Conservation (phyloP, 1,140 invertebrate genomes). For the Apis laboriosa region DNA sequence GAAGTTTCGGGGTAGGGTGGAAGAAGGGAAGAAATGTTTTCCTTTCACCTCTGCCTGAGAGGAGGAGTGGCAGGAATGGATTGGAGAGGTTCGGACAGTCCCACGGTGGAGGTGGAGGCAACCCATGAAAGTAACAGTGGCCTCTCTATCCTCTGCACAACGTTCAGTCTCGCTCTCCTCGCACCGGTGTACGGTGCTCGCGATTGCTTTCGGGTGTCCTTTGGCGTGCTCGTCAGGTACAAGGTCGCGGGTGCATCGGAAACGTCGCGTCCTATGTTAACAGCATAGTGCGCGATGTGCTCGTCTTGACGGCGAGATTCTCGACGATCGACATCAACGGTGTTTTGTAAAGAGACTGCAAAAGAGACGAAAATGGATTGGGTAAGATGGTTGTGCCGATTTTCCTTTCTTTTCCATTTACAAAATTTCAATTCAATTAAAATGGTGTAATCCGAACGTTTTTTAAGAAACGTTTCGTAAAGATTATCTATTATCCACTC, state of each 20-base stretch:
- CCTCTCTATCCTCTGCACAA: slow-evolving; percentile 33
- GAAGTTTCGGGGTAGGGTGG: slow-evolving; percentile 8
- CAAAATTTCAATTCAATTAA: neutral
- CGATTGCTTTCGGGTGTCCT: slow-evolving; percentile 14
- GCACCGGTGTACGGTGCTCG: slow-evolving; percentile 60
- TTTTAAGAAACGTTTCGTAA: neutral
- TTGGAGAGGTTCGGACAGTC: slow-evolving; percentile 6
- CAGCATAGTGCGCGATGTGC: slow-evolving; percentile 48
- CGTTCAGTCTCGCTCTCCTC: slow-evolving; percentile 63
- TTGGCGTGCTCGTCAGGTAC: slow-evolving; percentile 47
- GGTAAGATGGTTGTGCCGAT: slow-evolving; percentile 40
- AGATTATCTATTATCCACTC: too few relatives aligned
- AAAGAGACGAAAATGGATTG: slow-evolving; percentile 46
- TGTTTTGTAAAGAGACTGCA: neutral
- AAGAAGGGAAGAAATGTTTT: slow-evolving; percentile 71
- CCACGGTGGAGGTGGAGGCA: slow-evolving; percentile 65
- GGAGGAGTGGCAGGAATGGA: slow-evolving; percentile 31
- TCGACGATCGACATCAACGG: slow-evolving; percentile 8
- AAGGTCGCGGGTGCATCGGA: slow-evolving; percentile 58
- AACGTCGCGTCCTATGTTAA: slow-evolving; percentile 29
- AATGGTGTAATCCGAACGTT: neutral
- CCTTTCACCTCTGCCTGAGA: slow-evolving; percentile 73
- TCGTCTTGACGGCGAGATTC: slow-evolving; percentile 25
- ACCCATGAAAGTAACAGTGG: slow-evolving; percentile 80
- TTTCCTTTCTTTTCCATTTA: neutral